A percentile compares a stretch with the other conserved stretches of the same genome.
phyloP scores from a whole-genome alignment of 2,113 vertebrate genomes.

The Paradoxurus hermaphroditus region DNA sequence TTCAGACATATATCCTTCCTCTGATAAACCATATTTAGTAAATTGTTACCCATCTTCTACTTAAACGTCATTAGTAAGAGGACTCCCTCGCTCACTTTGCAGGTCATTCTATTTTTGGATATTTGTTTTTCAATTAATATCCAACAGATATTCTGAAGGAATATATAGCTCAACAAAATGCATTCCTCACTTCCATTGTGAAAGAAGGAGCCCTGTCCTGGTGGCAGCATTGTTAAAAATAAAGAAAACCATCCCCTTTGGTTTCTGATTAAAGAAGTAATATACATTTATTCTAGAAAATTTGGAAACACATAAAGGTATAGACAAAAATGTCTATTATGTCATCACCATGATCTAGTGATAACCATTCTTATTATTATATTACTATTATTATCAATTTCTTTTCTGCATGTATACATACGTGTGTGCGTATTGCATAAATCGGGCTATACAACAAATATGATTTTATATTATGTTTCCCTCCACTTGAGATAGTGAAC shows the following conservation, averaged over 20 bases:
- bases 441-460: neutral
- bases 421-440: neutral
- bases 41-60: neutral
- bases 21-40: neutral
- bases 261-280: neutral
- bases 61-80: neutral
- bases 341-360: neutral
- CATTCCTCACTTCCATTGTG: neutral
- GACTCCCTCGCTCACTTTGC: neutral
- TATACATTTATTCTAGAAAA: slow-evolving; percentile 16
- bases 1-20: neutral
- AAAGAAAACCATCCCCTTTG: neutral
- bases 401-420: neutral
- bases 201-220: neutral
- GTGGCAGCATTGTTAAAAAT: neutral
- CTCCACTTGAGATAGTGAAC: neutral
- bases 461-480: neutral
- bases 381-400: neutral
- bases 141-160: slow-evolving; percentile 2
- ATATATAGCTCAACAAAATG: neutral
- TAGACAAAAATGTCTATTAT: neutral
- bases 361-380: neutral
- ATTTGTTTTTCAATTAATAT: slow-evolving; percentile 1
- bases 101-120: neutral
- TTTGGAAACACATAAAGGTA: neutral